phyloP scores from a whole-genome alignment of 2,113 vertebrate genomes.

The Panthera tigris region DNA sequence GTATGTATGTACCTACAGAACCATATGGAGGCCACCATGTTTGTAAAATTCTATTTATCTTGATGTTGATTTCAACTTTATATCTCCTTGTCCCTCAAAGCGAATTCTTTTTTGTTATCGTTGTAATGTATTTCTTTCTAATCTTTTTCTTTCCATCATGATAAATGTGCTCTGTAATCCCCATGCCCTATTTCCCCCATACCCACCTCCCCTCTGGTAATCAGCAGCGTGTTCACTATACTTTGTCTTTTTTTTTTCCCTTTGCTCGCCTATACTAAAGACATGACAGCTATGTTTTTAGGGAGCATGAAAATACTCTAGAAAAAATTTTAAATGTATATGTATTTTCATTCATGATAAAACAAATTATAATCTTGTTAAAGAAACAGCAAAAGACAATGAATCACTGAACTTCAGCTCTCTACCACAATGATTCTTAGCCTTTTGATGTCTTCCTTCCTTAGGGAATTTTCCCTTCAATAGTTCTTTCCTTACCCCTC shows the following conservation, averaged over 20 bases:
- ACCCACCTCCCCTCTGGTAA: not conserved
- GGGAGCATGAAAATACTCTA: not conserved
- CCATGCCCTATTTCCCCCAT: not conserved
- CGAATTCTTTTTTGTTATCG: not conserved
- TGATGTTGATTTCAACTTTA: slow-evolving; percentile 2
- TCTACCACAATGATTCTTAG: not conserved
- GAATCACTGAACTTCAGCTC: not conserved
- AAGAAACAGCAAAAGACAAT: not conserved
- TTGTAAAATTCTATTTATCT: not conserved
- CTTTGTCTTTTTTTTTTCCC: not conserved
- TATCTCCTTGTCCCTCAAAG: not conserved
- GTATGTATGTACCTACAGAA: not conserved
- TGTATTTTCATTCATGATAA: not conserved
- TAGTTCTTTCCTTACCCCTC: not conserved
- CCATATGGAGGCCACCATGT: not conserved
- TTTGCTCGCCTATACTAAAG: not conserved
- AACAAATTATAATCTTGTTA: not conserved
- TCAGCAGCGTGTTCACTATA: not conserved
- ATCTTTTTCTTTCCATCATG: not conserved
- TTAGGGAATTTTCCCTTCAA: not conserved
- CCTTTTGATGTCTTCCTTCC: not conserved
- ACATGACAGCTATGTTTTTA: not conserved
- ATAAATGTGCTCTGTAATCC: not conserved
- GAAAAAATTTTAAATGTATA: not conserved
- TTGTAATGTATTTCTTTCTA: not conserved